Evolutionary conservation across 2,797 vertebrate genomes (phyloP), one percentile per base, ranked within the genome.

Genomic region (Poliocrania exsul): DNA sequence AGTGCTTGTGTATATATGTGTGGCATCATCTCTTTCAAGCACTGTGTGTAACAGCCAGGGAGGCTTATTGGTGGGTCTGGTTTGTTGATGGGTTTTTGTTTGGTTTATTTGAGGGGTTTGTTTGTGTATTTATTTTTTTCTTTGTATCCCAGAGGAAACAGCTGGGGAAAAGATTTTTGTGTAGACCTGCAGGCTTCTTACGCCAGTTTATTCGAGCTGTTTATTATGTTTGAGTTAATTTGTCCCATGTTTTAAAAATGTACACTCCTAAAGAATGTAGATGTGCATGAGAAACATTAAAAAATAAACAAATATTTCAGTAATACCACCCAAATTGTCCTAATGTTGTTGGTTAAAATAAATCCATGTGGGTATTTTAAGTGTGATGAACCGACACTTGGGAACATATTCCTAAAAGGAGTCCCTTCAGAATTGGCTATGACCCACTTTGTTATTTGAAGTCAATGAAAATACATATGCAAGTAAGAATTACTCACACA

Each of bases 91-190:
- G 35, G 14, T 4, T 78, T 96, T 95, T 85, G 53, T 92, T 94
- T 87, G 61, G 29, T 75, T 93, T 95, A 69, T 92, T 92, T 91
- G 90, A 91, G 85, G 72, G 3, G 75, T 93, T 94, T 91, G 61
- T 90, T 91, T 91, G 61, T 88, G 58, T 88, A 47, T 83, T 92
- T 85, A 28, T 2, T 29, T 80, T 88, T 90, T 80, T 4, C 35
- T 91, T 81, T 93, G 66, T 88, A 81, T 94, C 82, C 58, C 90
- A 94, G 69, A 93, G 86, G 81, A 96, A 95, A 78, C 84, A 94
- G 92, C 94, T 95, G 88, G 46, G 42, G 72, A 91, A 95, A 93
- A 92, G 75, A 81, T 90, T 92, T 80, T 93, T 53, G 60, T 91
- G 28, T 35, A 83, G 81, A 64, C 62, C 90, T 88, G 80, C 37